A percentile compares a stretch with the other conserved stretches of the same genome.
These are phyloP conservation scores for Melanaphis sacchari DNA, from an alignment of 1,140 invertebrate species.

Conservation along the genomic window DNA sequence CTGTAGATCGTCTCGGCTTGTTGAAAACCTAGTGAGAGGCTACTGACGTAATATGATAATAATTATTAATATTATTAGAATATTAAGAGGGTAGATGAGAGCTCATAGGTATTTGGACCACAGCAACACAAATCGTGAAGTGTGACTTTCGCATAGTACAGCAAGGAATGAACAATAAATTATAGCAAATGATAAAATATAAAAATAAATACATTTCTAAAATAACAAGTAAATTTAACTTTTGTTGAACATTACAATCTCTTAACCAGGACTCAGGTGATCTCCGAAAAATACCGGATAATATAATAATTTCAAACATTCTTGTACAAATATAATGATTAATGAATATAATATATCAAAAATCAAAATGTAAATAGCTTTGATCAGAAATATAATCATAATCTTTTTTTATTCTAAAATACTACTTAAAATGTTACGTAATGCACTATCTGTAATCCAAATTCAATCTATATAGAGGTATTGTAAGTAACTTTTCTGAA, in stretches of 20 bases:
- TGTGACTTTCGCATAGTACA: neutral
- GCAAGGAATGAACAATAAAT: neutral
- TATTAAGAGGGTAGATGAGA: too few relatives aligned
- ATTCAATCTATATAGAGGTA: too few relatives aligned
- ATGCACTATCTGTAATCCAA: neutral
- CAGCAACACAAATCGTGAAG: neutral
- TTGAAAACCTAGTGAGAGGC: neutral
- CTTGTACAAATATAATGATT: neutral
- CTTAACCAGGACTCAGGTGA: neutral
- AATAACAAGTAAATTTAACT: neutral
- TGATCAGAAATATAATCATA: neutral
- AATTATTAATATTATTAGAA: too few relatives aligned
- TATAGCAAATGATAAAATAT: neutral
- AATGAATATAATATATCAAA: neutral
- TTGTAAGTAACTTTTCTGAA: too few relatives aligned
- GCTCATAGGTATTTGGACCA: neutral
- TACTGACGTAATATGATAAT: neutral
- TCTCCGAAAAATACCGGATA: neutral
- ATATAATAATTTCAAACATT: neutral
- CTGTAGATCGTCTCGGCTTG: neutral
- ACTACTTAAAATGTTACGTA: neutral
- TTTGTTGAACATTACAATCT: neutral
- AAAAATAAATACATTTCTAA: neutral
- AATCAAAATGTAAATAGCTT: neutral
- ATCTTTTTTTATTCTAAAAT: neutral